phyloP scores from a whole-genome alignment of 2,797 vertebrate species.

The Epinephelus awoara region DNA sequence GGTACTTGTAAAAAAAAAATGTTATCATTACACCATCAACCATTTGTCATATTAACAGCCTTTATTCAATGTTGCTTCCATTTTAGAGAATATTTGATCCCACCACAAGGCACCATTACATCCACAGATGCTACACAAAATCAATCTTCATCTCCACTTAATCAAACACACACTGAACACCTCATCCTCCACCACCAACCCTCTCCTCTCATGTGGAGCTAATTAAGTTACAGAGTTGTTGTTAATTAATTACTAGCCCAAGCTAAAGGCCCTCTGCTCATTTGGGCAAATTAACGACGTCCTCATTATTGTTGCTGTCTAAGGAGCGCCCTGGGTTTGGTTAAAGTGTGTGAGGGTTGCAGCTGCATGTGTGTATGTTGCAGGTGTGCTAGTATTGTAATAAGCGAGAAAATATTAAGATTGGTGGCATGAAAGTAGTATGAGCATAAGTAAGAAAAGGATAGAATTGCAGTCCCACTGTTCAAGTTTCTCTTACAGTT shows the following conservation, averaged over 20 bases:
- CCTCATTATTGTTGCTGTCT: slow-evolving; percentile 86
- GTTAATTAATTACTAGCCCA: slow-evolving; percentile 88
- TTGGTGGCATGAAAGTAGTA: background rate
- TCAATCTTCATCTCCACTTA: slow-evolving; percentile 56
- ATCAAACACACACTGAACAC: slow-evolving; percentile 51
- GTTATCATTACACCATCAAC: background rate
- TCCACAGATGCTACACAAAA: slow-evolving; percentile 22
- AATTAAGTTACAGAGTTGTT: slow-evolving; percentile 89
- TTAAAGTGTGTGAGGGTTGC: slow-evolving; percentile 17
- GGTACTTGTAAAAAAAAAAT: background rate
- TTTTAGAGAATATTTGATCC: background rate
- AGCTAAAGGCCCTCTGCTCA: slow-evolving; percentile 75
- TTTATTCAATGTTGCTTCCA: background rate
- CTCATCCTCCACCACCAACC: slow-evolving; percentile 50
- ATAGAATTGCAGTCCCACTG: too few relatives aligned
- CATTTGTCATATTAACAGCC: background rate
- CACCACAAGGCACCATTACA: background rate
- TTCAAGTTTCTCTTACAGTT: too few relatives aligned
- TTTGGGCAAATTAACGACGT: slow-evolving; percentile 89
- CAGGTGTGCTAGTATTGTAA: slow-evolving; percentile 43
- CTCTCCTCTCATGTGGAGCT: slow-evolving; percentile 85
- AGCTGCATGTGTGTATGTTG: slow-evolving; percentile 10
- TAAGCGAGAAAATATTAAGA: background rate
- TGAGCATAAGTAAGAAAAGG: background rate
- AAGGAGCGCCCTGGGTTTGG: slow-evolving; percentile 62